Evolutionary conservation across 2,113 vertebrate species (phyloP), one percentile per base, ranked within the genome.

Genomic region (Casuarius casuarius): DNA sequence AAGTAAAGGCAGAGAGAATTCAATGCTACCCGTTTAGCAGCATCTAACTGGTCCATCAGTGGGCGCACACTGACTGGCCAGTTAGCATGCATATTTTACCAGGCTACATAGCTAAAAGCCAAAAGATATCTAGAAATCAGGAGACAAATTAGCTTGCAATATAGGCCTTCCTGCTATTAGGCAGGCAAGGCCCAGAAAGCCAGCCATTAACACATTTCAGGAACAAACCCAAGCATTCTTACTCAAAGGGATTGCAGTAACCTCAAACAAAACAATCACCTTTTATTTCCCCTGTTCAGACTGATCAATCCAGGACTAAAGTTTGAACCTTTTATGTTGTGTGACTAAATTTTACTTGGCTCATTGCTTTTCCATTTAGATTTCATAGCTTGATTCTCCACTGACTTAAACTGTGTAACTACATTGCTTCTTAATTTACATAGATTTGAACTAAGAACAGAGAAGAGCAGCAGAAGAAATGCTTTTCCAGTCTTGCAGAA

Each of bases 301-400:
- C 35, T 80, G 85, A 72, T 94, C 54, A 76, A 1, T 78, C 31
- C 29, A 9, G 35, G n/a, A 44, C 75, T 84, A 52, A 17, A 46
- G 2, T 84, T 38, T 70, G 28, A 65, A 52, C 8, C 11, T 94
- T 93, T 84, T 70, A 68, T 90, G 42, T 59, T 72, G 54, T 49
- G n/a, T 92, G 73, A 71, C 68, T 93, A 54, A 74, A 84, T 84
- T 89, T 68, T 84, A 90, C 54, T 73, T 76, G 59, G 33, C 26
- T 94, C 33, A 56, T 51, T 92, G 54, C 26, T 89, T 85, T 95
- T 91, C 40, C 42, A 33, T 90, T 96, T 94, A 12, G 1, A 67
- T 76, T 80, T 96, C 49, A 61, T 73, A n/a, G 25, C n/a, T 91
- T 91, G 52, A 70, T 91, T 91, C 58, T 79, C 77, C 86, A 12